These are phyloP conservation scores for Oreohelix idahoensis DNA, from an alignment of 1,140 invertebrate species.

Conservation along the genomic window DNA sequence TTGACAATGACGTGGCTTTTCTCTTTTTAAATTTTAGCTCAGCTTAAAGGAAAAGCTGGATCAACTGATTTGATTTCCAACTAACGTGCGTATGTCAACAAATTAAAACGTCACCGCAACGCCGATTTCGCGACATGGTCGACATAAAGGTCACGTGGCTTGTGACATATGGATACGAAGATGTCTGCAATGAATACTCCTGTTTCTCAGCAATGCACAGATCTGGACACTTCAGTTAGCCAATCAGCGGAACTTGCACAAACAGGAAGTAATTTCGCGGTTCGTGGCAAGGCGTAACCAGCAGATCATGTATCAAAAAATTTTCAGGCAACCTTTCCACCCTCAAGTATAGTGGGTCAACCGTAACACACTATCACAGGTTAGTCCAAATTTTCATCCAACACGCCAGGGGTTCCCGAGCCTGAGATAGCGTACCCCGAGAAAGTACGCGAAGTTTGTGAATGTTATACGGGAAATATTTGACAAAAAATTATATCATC, in stretches of 20 bases:
- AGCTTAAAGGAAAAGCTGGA: not conserved
- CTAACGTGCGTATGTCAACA: not conserved
- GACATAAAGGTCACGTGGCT: not conserved
- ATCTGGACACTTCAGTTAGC: not conserved
- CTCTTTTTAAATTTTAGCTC: not conserved
- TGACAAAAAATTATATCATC: too few relatives aligned
- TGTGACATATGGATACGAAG: not conserved
- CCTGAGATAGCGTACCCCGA: too few relatives aligned
- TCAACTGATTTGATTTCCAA: not conserved
- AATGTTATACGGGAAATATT: too few relatives aligned
- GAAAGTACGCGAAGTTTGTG: too few relatives aligned
- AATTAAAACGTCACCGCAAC: slow-evolving; percentile 5
- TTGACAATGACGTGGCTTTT: not conserved
- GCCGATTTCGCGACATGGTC: not conserved
- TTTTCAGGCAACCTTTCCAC: too few relatives aligned
- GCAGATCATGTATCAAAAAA: too few relatives aligned
- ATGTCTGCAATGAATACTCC: not conserved
- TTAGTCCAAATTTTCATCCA: too few relatives aligned
- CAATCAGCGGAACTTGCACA: not conserved
- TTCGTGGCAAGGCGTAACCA: not conserved
- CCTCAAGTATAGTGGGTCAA: too few relatives aligned
- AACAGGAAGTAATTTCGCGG: slow-evolving; percentile 1
- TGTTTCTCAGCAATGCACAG: not conserved
- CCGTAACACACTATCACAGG: too few relatives aligned
- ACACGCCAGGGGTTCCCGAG: too few relatives aligned